Base-by-base conservation (phyloP, 37 sponge, comb jelly and placozoan genomes). In the Bolinopsis microptera region DNA sequence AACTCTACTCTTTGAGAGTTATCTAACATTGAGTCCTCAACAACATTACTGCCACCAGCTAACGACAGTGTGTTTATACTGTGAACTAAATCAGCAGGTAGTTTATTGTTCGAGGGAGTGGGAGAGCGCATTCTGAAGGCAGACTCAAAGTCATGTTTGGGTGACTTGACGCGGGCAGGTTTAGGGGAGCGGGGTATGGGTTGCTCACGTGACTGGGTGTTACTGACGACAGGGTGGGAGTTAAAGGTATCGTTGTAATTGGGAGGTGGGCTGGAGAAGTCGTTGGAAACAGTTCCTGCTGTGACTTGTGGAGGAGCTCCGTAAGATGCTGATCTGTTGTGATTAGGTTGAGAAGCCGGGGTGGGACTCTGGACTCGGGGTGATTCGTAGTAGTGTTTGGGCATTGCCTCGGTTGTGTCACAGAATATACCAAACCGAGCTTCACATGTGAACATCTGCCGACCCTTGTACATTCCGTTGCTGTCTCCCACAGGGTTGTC, bases 401-500 rank as follows among this genome's bases (percentile, higher is more conserved):
- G 83, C 31, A 82, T 35, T 31, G 83, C 83, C 23, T 82, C 83
- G 5, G 83, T 35, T 9, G 83, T 2, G 22, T 82, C 83, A 35
- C 83, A 82, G 38, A 82, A 82, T 82, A 82, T 32, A 5, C 38
- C 83, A 35, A 36, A 35, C 83, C 31, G 13, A 21, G 35, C 36
- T 9, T 36, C 32, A 32, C 83, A 82, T 1, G 24, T 82, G 38
- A 82, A 82, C 24, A 82, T 24, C 31, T 82, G 83, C 31, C 38
- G 35, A 35, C 83, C 83, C 23, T 35, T 82, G 83, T 82, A 82
- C 32, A 23, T 35, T 8, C 83, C 83, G 23, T 82, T 35, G 83
- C 83, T 82, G 38, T 82, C 83, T 82, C 83, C 83, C 2, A 35
- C 38, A 21, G 83, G 83, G 38, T 32, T 82, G 1, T 82, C 83